Percentiles rank a stretch among this genome's conserved stretches.
Conservation (phyloP, 2,797 vertebrate genomes). For the Champsocephalus esox region DNA sequence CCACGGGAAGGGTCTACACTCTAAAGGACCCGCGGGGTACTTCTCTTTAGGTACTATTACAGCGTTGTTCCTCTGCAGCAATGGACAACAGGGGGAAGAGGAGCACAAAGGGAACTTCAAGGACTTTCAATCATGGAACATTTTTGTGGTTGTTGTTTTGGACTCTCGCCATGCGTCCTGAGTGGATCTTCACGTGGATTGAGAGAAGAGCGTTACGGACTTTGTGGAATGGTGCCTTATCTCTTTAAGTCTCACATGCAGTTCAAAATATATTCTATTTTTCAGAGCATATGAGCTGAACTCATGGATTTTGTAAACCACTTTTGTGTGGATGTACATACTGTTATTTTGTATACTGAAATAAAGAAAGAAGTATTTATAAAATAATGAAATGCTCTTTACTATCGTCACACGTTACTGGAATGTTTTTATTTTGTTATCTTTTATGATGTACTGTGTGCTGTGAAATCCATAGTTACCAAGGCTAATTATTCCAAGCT, state of each 20-base stretch:
- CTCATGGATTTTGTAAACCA: conserved; percentile 88
- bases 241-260: conserved; percentile 74
- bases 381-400: conserved; percentile 88
- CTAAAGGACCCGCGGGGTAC: conserved; percentile 69
- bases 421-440: conserved; percentile 29
- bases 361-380: conserved; percentile 97
- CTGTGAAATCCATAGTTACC: conserved; percentile 4
- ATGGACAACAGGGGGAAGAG: conserved; percentile 66
- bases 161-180: conserved; percentile 66
- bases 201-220: conserved; percentile 69
- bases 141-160: conserved; percentile 71
- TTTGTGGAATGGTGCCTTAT: conserved; percentile 75
- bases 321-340: conserved; percentile 95
- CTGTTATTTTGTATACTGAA: conserved; percentile 94
- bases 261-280: conserved; percentile 76
- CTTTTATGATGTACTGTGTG: not conserved
- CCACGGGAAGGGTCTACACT: conserved; percentile 54
- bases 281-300: conserved; percentile 79
- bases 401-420: conserved; percentile 49
- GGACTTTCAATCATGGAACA: conserved; percentile 70
- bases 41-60: conserved; percentile 59
- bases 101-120: conserved; percentile 82
- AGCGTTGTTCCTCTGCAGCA: conserved; percentile 51
- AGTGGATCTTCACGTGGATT: conserved; percentile 70
- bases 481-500: conserved; percentile 35